Percentiles rank a stretch among this genome's conserved stretches.
These are phyloP conservation scores for Enteromius treurensis DNA, from an alignment of 2,797 vertebrate species.

Conservation along the genomic window DNA sequence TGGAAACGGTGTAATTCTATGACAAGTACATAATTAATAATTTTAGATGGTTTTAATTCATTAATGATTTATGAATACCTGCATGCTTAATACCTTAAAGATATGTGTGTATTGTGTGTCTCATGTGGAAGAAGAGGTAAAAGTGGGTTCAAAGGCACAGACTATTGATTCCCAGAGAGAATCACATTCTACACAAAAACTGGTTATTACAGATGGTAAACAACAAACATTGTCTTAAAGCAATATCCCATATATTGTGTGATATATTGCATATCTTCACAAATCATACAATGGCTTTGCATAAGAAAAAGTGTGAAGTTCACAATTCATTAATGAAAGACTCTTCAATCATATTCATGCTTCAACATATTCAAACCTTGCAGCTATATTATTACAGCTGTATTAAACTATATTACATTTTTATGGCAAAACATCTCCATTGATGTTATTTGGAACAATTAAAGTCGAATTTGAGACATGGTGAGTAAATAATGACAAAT, in stretches of 20 bases:
- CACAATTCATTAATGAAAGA: neutral
- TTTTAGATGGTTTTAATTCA: conserved; percentile 10
- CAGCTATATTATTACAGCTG: too few species aligned
- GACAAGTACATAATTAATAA: neutral
- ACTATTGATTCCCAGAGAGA: neutral
- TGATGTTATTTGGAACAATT: neutral
- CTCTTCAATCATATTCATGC: neutral
- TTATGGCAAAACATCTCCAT: neutral
- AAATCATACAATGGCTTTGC: neutral
- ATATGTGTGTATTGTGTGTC: neutral
- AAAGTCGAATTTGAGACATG: neutral
- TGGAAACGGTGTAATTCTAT: neutral
- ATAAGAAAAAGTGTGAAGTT: neutral
- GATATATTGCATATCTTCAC: neutral
- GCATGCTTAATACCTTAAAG: conserved; percentile 5
- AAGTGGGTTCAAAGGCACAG: neutral
- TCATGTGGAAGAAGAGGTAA: neutral
- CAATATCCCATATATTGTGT: neutral
- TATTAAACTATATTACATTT: conserved; percentile 1
- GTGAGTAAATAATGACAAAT: neutral
- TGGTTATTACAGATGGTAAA: neutral
- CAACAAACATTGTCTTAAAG: neutral
- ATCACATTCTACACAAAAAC: neutral
- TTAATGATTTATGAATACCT: neutral
- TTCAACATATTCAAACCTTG: neutral